A percentile compares a stretch with the other conserved stretches of the same genome.
These are phyloP conservation scores for Apotomis betuletana DNA, from an alignment of 2,888 invertebrate species.

Conservation along the genomic window DNA sequence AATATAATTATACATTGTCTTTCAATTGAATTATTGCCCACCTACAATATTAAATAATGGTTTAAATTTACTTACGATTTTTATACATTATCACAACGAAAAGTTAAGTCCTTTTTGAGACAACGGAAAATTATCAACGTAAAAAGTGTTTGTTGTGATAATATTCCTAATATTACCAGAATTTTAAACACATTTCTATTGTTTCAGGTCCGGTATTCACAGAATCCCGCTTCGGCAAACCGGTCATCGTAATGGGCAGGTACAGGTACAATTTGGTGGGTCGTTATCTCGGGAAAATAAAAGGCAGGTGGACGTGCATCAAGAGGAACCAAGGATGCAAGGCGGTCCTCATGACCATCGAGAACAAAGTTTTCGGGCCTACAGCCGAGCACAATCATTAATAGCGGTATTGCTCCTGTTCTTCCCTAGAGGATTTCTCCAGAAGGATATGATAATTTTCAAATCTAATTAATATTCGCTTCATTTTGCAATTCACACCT, in stretches of 20 bases:
- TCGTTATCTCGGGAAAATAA: constrained; percentile 10
- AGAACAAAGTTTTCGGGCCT: constrained; percentile 7
- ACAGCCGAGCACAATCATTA: constrained; percentile 18
- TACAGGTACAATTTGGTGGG: constrained; percentile 21
- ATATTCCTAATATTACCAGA: too few species aligned
- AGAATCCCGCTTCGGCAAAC: constrained; percentile 16
- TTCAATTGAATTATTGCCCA: too few species aligned
- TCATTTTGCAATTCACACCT: too few species aligned
- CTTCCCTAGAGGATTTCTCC: neutral
- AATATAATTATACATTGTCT: too few species aligned
- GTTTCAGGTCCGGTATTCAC: constrained; percentile 14
- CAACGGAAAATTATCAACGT: too few species aligned
- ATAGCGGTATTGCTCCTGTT: neutral
- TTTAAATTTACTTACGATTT: too few species aligned
- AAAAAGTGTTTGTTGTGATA: too few species aligned
- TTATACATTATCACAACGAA: too few species aligned
- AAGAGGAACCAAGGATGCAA: constrained; percentile 39
- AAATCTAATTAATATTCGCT: neutral
- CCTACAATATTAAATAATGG: too few species aligned
- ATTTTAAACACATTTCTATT: neutral
- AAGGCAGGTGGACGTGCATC: constrained; percentile 38
- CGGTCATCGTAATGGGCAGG: constrained; percentile 18
- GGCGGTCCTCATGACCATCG: constrained; percentile 36
- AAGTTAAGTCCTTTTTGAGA: too few species aligned
- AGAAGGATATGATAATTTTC: too few species aligned